Evolutionary conservation across 2,888 invertebrate genomes (phyloP), one percentile per base, ranked within the genome.

Genomic region (Coelopa pilipes): DNA sequence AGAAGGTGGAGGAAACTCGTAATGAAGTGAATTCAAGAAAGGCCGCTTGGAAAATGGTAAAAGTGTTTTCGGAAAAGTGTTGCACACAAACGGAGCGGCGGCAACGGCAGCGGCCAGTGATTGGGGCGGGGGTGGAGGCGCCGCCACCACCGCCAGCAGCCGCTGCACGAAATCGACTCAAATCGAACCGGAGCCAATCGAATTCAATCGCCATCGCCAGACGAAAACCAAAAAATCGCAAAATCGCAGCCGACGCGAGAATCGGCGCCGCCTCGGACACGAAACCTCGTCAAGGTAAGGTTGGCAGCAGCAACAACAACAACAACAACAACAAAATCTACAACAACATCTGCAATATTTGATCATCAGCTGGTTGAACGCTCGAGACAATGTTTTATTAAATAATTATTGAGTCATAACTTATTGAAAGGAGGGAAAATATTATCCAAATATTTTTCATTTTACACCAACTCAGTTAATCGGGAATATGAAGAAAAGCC

Each of bases 131-230:
- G 34, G 34, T 34, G 34, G 34, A 34, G 34, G 4, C 34, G 34
- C 34, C 34, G 7, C n/a, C n/a, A 34, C 34, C 2, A 34, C 4
- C 34, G 34, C 34, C 34, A 34, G 34, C 34, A 34, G 34, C 34
- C 34, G 34, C 7, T 34, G 34, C 34, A 34, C 34, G 34, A 34
- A 34, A 34, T 34, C 34, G 7, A 34, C 34, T 34, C 34, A 34
- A 34, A 34, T 34, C 34, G 34, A 34, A 34, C 7, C 34, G 34
- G 7, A 34, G 67, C 53, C 55, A 71, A 34, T 34, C 34, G 34
- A 34, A 34, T 71, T 60, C 55, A 71, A 60, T 34, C 34, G 34
- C 34, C 2, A 67, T 60, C 55, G 67, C 49, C 65, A 65, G n/a
- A 65, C 71, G 55, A 53, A 19, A 47, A 49, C 3, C 19, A 60